Evolutionary conservation across 2,888 invertebrate species (phyloP).

Genomic region (Hydrotaea diabolus): DNA sequence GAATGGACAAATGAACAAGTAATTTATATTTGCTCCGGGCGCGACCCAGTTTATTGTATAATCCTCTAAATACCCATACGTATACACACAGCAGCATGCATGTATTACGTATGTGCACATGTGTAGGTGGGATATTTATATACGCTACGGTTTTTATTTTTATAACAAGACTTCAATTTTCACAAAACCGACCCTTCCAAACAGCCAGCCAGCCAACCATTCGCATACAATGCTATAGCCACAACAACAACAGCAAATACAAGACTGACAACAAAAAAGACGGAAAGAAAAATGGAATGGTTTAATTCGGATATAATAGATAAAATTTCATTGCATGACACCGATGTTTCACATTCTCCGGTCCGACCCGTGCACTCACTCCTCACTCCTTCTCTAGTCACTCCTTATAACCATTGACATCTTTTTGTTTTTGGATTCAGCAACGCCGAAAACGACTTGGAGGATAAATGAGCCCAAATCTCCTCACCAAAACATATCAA

Average conservation of each 20-base stretch:
- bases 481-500: conserved; percentile 1
- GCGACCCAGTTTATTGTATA: too few relatives aligned
- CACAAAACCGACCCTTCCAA: not conserved
- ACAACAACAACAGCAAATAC: not conserved
- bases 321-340: conserved; percentile 27
- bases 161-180: conserved; percentile 3
- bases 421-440: not conserved
- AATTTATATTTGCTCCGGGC: too few relatives aligned
- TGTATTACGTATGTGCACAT: too few relatives aligned
- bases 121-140: too few relatives aligned
- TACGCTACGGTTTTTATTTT: not conserved
- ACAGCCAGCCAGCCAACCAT: not conserved
- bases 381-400: not conserved
- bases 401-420: not conserved
- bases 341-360: not conserved
- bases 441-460: not conserved
- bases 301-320: conserved; percentile 32
- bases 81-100: too few relatives aligned
- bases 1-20: too few relatives aligned
- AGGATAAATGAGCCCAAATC: conserved; percentile 3
- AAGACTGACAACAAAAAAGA: not conserved
- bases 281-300: conserved; percentile 2
- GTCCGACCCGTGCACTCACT: not conserved
- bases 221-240: not conserved
- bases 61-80: too few relatives aligned